These are phyloP conservation scores for Harmothoe impar DNA, from an alignment of 2,888 invertebrate species.

Conservation along the genomic window DNA sequence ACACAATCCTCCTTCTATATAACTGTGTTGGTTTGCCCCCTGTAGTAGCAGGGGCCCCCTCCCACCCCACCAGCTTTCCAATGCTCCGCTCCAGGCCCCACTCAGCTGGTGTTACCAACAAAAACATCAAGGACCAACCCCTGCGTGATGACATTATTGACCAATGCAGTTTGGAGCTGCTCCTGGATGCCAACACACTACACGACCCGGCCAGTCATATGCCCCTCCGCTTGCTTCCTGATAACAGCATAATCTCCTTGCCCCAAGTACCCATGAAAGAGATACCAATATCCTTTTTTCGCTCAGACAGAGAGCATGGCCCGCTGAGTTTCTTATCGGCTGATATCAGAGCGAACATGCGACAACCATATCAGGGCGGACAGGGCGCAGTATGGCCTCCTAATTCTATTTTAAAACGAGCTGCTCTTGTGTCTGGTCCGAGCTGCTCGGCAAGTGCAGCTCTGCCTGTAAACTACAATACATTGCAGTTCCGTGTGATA, in stretches of 20 bases:
- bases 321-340: conserved; percentile 45
- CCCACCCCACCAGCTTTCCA: neutral
- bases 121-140: conserved; percentile 12
- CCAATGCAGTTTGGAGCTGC: neutral
- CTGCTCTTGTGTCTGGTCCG: conserved; percentile 12
- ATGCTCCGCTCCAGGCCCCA: neutral
- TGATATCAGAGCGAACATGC: conserved; percentile 21
- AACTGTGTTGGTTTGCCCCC: neutral
- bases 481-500: too few relatives aligned
- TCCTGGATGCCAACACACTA: conserved; percentile 26
- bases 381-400: conserved; percentile 5
- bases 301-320: conserved; percentile 18
- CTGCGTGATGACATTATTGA: conserved; percentile 51
- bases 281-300: conserved; percentile 57
- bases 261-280: conserved; percentile 36
- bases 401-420: conserved; percentile 46
- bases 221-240: conserved; percentile 5
- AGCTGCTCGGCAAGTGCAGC: neutral
- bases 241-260: conserved; percentile 55
- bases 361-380: conserved; percentile 46
- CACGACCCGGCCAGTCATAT: conserved; percentile 25
- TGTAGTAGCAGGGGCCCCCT: neutral
- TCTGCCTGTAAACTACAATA: too few relatives aligned
- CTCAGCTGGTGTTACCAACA: neutral
- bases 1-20: neutral